Evolutionary conservation across 2,113 vertebrate species (phyloP).

Genomic region (Atherinomorus stipes): DNA sequence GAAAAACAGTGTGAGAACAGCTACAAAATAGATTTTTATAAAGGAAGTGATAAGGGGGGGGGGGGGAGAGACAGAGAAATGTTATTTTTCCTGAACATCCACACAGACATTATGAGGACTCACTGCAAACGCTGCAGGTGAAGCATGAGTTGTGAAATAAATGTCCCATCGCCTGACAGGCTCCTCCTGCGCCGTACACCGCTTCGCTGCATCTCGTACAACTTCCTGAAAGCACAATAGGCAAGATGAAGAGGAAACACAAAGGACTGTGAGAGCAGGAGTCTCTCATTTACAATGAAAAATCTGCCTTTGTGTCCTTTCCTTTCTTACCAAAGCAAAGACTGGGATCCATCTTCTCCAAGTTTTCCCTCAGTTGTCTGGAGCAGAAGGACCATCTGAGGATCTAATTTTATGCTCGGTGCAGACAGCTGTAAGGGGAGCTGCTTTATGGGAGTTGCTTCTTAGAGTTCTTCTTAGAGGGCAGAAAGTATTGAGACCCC

Average conservation of each 20-base stretch:
- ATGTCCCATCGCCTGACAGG: slow-evolving; percentile 65
- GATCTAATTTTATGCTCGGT: slow-evolving; percentile 62
- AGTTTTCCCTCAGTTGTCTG: slow-evolving; percentile 27
- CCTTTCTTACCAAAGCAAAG: slow-evolving; percentile 61
- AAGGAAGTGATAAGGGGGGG: too few relatives aligned
- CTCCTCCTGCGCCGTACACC: slow-evolving; percentile 42
- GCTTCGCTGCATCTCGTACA: slow-evolving; percentile 59
- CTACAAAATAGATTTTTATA: too few relatives aligned
- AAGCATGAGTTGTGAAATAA: slow-evolving; percentile 73
- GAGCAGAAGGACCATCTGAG: slow-evolving; percentile 20
- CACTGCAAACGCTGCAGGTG: slow-evolving; percentile 70
- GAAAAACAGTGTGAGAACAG: too few relatives aligned
- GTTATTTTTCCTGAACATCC: not conserved
- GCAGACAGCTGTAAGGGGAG: slow-evolving; percentile 74
- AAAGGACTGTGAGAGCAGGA: not conserved
- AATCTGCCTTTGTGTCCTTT: not conserved
- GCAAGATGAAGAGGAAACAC: not conserved
- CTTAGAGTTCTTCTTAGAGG: slow-evolving; percentile 24
- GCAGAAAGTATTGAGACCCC: slow-evolving; percentile 22
- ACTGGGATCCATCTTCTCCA: slow-evolving; percentile 50
- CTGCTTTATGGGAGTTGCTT: slow-evolving; percentile 48
- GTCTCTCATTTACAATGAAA: not conserved
- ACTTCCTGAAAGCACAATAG: slow-evolving; percentile 40
- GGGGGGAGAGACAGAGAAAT: too few relatives aligned
- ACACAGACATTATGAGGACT: slow-evolving; percentile 14